Evolutionary conservation across 2,797 vertebrate genomes (phyloP).

Genomic region (Sylvia borin): DNA sequence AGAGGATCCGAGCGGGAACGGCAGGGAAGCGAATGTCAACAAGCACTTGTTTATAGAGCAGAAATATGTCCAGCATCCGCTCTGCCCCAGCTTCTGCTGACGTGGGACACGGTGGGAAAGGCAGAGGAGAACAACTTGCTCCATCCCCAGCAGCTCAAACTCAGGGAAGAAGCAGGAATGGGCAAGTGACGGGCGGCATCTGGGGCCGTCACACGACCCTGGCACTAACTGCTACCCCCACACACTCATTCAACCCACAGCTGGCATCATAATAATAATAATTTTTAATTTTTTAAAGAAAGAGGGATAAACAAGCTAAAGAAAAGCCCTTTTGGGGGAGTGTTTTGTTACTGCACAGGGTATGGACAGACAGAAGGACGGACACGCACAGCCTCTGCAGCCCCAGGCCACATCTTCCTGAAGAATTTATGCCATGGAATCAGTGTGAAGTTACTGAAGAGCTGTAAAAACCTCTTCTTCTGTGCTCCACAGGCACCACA

Average conservation of each 20-base stretch:
- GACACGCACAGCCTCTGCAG: neutral
- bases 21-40: constrained; percentile 38
- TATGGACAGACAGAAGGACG: neutral
- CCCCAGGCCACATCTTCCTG: accelerated
- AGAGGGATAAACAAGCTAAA: neutral
- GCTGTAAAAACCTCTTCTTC: neutral
- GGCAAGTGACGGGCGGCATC: accelerated
- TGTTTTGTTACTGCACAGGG: accelerated
- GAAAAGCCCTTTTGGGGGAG: neutral
- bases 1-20: neutral
- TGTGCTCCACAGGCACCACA: accelerated
- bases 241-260: neutral
- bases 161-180: neutral
- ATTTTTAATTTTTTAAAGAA: too few relatives aligned
- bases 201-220: neutral
- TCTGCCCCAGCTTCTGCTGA: neutral
- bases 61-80: constrained; percentile 43
- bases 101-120: neutral
- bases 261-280: neutral
- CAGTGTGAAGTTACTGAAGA: neutral
- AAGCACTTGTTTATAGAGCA: constrained; percentile 39
- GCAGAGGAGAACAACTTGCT: neutral
- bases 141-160: neutral
- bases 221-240: neutral
- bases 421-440: neutral